Conservation (phyloP, 53 echinoderm and acorn worm genomes). For the Holothuria scabra region DNA sequence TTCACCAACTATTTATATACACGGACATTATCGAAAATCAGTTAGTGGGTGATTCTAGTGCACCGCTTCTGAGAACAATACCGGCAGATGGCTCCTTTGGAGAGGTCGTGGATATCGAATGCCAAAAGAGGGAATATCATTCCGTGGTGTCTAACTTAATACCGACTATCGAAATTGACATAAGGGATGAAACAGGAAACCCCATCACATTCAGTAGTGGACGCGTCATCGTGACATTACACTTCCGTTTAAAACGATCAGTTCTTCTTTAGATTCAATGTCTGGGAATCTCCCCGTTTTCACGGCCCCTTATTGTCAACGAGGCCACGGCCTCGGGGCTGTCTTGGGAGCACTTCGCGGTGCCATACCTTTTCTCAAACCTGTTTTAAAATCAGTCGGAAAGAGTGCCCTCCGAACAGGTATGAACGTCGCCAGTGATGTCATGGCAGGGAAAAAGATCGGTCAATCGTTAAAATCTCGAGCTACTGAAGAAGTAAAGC, state of each 20-base stretch:
- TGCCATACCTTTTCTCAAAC: slow-evolving; percentile 66
- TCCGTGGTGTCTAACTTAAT: slow-evolving; percentile 62
- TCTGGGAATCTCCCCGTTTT: not conserved
- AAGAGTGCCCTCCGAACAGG: slow-evolving; percentile 59
- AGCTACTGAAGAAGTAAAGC: slow-evolving; percentile 2
- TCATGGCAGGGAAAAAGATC: slow-evolving; percentile 49
- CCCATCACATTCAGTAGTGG: not conserved
- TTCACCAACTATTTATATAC: not conserved
- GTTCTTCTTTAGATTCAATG: slow-evolving; percentile 21
- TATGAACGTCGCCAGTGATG: slow-evolving; percentile 46
- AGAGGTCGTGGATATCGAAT: slow-evolving; percentile 36
- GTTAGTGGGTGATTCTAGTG: slow-evolving; percentile 68
- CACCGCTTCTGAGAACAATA: slow-evolving; percentile 66
- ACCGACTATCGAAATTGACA: slow-evolving; percentile 65
- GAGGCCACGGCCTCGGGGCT: slow-evolving; percentile 65
- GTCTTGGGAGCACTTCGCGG: slow-evolving; percentile 55
- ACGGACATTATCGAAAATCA: slow-evolving; percentile 38
- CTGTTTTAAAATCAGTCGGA: slow-evolving; percentile 49
- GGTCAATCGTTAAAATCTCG: slow-evolving; percentile 44
- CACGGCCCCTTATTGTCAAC: slow-evolving; percentile 12
- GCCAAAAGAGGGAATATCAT: slow-evolving; percentile 56
- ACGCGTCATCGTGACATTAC: slow-evolving; percentile 67
- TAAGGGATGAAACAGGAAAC: slow-evolving; percentile 56
- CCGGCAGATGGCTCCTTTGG: slow-evolving; percentile 21
- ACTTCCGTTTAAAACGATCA: slow-evolving; percentile 58